Percentiles rank a stretch among this genome's conserved stretches.
These are phyloP conservation scores for Hyposoter didymator DNA, from an alignment of 2,888 invertebrate genomes.

Conservation along the genomic window DNA sequence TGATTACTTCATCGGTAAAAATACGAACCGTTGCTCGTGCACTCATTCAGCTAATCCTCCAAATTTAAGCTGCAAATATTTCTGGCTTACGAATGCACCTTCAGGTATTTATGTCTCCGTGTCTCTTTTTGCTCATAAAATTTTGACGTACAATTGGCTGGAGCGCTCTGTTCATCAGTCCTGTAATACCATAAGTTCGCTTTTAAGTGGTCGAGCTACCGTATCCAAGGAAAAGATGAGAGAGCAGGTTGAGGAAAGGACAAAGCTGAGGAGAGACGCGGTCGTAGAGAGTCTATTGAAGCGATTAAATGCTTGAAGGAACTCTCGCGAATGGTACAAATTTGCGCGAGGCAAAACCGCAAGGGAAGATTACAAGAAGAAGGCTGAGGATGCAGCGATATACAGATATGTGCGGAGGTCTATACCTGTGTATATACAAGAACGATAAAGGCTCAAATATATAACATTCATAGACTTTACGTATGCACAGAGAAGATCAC, in stretches of 20 bases:
- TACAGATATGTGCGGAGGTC: background rate
- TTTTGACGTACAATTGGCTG: background rate
- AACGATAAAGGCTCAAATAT: constrained; percentile 50
- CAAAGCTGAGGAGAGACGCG: constrained; percentile 25
- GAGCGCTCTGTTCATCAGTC: background rate
- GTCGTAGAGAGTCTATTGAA: constrained; percentile 46
- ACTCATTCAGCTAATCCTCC: background rate
- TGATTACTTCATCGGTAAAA: background rate
- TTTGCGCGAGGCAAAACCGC: constrained; percentile 60
- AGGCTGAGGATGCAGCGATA: constrained; percentile 10
- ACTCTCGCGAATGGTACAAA: constrained; percentile 58
- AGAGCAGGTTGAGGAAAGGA: constrained; percentile 26
- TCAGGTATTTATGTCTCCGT: background rate
- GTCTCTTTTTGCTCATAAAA: background rate
- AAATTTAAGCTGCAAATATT: background rate
- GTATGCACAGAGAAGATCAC: constrained; percentile 1
- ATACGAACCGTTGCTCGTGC: background rate
- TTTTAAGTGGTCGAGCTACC: constrained; percentile 10
- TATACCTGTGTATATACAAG: background rate
- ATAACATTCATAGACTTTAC: constrained; percentile 25
- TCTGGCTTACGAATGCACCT: background rate
- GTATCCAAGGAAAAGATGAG: constrained; percentile 10
- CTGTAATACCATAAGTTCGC: background rate
- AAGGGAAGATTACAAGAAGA: constrained; percentile 59
- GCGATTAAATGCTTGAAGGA: constrained; percentile 58